These are phyloP conservation scores for Saguinus midas DNA, from an alignment of 2,113 vertebrate genomes.

Conservation along the genomic window DNA sequence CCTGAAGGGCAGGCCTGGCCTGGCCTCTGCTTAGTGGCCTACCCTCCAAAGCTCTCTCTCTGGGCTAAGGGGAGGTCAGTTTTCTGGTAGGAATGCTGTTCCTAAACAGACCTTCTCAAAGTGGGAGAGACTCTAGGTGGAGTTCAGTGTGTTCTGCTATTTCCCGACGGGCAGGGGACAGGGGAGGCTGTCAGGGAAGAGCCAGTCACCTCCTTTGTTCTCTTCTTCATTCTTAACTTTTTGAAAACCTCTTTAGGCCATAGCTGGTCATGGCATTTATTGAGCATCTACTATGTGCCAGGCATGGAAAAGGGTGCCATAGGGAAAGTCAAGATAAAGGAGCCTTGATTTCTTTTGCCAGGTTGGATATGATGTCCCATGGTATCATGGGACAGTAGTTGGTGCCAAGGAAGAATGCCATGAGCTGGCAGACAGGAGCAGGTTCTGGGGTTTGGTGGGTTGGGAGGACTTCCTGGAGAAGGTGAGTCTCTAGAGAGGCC, in stretches of 20 bases:
- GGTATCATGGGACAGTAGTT: not conserved
- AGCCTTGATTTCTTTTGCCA: not conserved
- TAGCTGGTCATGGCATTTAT: not conserved
- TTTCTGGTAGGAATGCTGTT: not conserved
- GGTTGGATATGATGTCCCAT: not conserved
- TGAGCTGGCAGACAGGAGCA: not conserved
- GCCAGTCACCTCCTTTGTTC: not conserved
- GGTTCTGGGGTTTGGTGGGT: not conserved
- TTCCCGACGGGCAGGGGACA: not conserved
- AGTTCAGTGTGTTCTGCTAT: not conserved
- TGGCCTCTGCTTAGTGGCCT: not conserved
- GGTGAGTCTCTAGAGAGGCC: not conserved
- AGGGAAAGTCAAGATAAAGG: not conserved
- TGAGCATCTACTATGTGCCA: not conserved
- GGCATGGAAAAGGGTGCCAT: not conserved
- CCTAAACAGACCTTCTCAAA: not conserved
- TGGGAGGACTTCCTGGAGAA: not conserved
- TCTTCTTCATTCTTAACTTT: not conserved
- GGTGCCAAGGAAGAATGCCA: fast-evolving
- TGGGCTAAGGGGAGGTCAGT: not conserved
- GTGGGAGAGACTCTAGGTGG: no score
- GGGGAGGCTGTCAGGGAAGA: not conserved
- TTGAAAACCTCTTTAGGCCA: not conserved
- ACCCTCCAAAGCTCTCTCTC: not conserved
- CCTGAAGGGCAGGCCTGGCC: not conserved